Base-by-base conservation (phyloP, 1,140 invertebrate genomes). In the Magallana ariakensis region DNA sequence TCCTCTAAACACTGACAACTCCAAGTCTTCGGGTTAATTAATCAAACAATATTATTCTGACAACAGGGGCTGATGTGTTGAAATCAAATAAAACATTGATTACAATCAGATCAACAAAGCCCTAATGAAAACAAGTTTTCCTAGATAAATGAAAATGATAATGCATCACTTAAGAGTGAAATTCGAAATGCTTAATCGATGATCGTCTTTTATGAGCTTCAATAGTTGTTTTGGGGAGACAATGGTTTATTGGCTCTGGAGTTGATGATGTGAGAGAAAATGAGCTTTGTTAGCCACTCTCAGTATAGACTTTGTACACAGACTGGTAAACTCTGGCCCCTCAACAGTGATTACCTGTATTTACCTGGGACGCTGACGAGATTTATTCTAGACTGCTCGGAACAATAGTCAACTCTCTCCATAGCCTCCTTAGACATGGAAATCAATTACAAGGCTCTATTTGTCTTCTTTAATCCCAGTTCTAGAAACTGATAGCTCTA, bases 81-180 rank as follows among this genome's bases (percentile, higher is more conserved):
- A 75, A 75, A 75, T 75, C 66, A 75, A 75, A 75, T 75, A 75
- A 75, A 75, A 75, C 66, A 75, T 75, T 75, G 66, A 75, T 75
- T 75, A 75, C 66, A 75, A 75, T 75, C 66, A 75, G 66, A 75
- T 75, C 66, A 75, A 75, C 66, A 75, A 75, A 75, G 66, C 66
- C 22, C 22, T 26, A 75, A 75, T 75, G 66, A 75, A 75, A 75
- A 75, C 66, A 75, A 26, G 22, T 75, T 75, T 75, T 75, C 66
- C 66, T 75, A 75, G 66, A 75, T 26, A 75, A 75, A 75, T 75
- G 22, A 75, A 75, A 75, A 75, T 75, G 22, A 75, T 75, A 75
- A 75, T 75, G 22, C 66, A 75, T 75, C 66, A 75, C 66, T 75
- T 75, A 75, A 26, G 66, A 75, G 66, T 75, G 66, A 75, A 75